Conservation (phyloP, 2,797 vertebrate genomes). For the Emys orbicularis region DNA sequence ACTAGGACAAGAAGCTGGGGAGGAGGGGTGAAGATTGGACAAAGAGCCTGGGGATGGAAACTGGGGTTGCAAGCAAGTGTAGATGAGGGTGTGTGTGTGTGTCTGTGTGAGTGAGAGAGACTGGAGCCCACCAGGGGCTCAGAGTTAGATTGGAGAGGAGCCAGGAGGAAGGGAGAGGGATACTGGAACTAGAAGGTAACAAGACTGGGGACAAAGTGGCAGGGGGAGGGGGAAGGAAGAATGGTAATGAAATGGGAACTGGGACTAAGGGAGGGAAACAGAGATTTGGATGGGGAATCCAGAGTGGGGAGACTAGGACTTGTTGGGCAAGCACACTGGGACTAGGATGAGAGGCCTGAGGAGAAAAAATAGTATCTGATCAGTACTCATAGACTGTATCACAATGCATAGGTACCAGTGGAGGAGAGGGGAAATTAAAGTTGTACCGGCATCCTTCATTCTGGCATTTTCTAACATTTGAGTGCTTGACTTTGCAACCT, state of each 20-base stretch:
- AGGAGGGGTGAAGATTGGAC: too few relatives aligned
- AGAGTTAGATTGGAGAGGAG: too few relatives aligned
- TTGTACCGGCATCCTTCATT: background rate
- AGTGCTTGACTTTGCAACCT: background rate
- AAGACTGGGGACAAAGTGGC: background rate
- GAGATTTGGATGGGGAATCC: background rate
- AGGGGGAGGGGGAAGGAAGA: background rate
- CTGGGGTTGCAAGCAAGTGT: background rate
- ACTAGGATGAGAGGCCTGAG: background rate
- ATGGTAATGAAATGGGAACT: background rate
- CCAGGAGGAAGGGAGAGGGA: too few relatives aligned
- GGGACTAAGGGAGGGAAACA: background rate
- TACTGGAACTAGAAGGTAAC: background rate
- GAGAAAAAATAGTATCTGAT: background rate
- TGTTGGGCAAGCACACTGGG: background rate
- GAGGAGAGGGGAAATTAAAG: rapidly evolving
- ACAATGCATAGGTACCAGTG: background rate
- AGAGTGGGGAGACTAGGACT: background rate
- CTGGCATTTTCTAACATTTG: rapidly evolving
- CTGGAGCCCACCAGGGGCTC: too few relatives aligned
- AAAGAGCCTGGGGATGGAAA: background rate
- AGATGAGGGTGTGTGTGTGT: background rate
- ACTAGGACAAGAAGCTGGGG: too few relatives aligned
- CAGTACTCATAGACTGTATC: background rate
- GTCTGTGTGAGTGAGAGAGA: too few relatives aligned